Evolutionary conservation across 1,140 invertebrate species (phyloP), one percentile per base, ranked within the genome.

Genomic region (Periplaneta americana): DNA sequence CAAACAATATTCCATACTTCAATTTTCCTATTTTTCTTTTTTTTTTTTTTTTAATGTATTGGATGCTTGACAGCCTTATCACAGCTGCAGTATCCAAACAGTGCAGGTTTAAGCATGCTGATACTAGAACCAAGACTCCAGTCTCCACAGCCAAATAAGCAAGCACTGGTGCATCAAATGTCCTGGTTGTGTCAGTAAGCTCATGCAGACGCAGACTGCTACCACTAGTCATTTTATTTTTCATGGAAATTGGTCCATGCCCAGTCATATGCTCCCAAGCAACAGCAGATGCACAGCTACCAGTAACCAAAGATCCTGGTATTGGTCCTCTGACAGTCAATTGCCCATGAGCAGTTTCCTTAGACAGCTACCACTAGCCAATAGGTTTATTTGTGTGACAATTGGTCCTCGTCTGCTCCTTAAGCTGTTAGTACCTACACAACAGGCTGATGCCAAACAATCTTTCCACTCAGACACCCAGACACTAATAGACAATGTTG

Each of bases 381-480:
- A n/a, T n/a, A n/a, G 28, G n/a, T 66, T 66, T 0, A n/a, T 66
- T 2, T 18, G 15, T 1, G 5, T 48, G 15, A 17, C n/a, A n/a
- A n/a, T n/a, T 39, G 37, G 37, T 39, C 37, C 37, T 39, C 11
- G 37, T 39, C 4, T 11, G 37, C 18, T 1, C 1, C n/a, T n/a
- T n/a, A 39, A 17, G 11, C 6, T 66, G n/a, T 36, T 11, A 34
- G 13, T 36, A 75, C 22, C 36, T 66, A 80, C 74, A 80, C 34
- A 13, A 80, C 80, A 34, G 97, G 97, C 83, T 97, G 94, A 89
- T 98, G 96, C 95, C 97, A 98, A 35, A 95, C 93, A 76, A 98
- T 94, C 85, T 95, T 93, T 4, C 97, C 96, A 78, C 93, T 92
- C 6, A 97, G 91, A 88, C 97, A 98, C 18, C 97, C 97, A 11